Conservation (phyloP, 1,140 invertebrate genomes). For the Holotrichia oblita region DNA sequence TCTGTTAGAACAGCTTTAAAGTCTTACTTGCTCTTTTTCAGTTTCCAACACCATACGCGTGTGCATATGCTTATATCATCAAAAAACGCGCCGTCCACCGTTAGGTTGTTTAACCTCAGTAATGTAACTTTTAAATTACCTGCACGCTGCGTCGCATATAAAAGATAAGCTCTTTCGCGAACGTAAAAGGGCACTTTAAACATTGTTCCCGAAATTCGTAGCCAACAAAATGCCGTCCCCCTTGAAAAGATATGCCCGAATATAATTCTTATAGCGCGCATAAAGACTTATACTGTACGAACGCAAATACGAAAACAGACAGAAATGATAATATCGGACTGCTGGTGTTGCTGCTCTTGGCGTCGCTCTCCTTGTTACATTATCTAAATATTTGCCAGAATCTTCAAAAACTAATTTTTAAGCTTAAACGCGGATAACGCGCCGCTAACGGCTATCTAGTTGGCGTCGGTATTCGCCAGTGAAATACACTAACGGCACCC, state of each 20-base stretch:
- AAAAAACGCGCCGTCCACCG: background rate
- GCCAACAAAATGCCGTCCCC: background rate
- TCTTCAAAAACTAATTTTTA: conserved; percentile 35
- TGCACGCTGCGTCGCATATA: background rate
- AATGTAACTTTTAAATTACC: conserved; percentile 29
- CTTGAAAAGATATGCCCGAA: background rate
- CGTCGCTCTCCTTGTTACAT: conserved; percentile 2
- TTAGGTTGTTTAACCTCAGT: background rate
- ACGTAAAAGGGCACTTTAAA: conserved; percentile 8
- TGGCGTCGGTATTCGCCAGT: background rate
- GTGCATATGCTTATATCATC: background rate
- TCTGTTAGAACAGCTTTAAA: conserved; percentile 25
- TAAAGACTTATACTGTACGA: background rate
- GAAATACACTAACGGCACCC: conserved; percentile 24
- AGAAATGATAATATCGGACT: background rate
- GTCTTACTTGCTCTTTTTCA: conserved; percentile 15
- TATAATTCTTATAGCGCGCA: conserved; percentile 14
- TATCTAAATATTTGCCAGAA: conserved; percentile 25
- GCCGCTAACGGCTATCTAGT: conserved; percentile 22
- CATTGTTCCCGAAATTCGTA: background rate
- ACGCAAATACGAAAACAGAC: conserved; percentile 13
- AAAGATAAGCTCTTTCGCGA: background rate
- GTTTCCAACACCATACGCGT: background rate
- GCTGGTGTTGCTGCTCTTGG: background rate
- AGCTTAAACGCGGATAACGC: conserved; percentile 22